Evolutionary conservation across 2,113 vertebrate genomes (phyloP).

Genomic region (Sebastes schlegelii): DNA sequence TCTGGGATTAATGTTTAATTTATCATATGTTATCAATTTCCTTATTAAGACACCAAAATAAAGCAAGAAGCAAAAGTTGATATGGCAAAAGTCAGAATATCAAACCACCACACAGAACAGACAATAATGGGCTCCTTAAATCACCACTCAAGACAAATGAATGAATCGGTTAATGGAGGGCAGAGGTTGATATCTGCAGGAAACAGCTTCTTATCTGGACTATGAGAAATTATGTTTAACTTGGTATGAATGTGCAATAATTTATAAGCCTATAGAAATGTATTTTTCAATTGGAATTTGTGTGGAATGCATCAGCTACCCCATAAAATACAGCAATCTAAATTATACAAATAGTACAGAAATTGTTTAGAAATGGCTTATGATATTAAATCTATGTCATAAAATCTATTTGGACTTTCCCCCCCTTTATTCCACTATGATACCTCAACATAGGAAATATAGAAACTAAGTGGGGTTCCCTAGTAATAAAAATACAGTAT

Average conservation of each 20-base stretch:
- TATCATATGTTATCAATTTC: neutral
- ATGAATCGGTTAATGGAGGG: neutral
- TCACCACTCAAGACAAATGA: neutral
- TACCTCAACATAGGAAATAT: neutral
- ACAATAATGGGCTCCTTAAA: neutral
- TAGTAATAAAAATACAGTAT: neutral
- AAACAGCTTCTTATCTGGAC: neutral
- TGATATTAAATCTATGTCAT: neutral
- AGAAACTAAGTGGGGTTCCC: neutral
- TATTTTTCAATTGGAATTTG: neutral
- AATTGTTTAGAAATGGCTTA: neutral
- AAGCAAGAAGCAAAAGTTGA: neutral
- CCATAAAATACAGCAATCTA: neutral
- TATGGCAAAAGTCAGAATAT: neutral
- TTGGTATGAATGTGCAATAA: neutral
- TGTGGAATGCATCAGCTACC: neutral
- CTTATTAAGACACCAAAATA: neutral
- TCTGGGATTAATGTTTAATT: neutral
- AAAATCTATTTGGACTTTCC: neutral
- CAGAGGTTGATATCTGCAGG: neutral
- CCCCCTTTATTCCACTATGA: neutral
- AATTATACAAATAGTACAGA: neutral
- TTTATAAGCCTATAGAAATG: neutral
- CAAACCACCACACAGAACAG: neutral
- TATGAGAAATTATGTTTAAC: neutral